These are phyloP conservation scores for Grallaria varia DNA, from an alignment of 2,113 vertebrate genomes.

Conservation along the genomic window DNA sequence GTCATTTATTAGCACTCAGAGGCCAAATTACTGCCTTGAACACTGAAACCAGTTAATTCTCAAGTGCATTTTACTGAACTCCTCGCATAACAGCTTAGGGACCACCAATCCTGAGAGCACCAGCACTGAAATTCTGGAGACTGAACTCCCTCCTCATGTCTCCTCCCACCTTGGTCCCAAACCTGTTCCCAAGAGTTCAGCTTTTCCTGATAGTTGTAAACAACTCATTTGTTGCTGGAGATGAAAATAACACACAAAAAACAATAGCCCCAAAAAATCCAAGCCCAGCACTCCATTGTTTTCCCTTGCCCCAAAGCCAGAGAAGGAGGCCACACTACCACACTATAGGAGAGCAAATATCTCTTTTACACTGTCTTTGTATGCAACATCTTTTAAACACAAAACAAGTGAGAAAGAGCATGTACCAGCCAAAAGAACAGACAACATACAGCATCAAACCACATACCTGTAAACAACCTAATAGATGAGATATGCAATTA, in stretches of 20 bases:
- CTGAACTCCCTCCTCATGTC: neutral
- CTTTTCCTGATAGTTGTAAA: neutral
- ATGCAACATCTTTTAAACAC: neutral
- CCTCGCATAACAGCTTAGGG: neutral
- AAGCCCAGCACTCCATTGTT: neutral
- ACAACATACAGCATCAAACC: neutral
- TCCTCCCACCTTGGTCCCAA: neutral
- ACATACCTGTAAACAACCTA: neutral
- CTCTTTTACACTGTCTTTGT: neutral
- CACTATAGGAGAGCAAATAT: neutral
- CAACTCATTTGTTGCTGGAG: neutral
- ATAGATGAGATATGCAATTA: neutral
- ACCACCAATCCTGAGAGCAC: neutral
- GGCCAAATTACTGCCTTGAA: neutral
- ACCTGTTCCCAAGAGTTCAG: neutral
- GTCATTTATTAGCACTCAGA: neutral
- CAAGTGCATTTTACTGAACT: neutral
- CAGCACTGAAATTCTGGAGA: neutral
- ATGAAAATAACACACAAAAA: neutral
- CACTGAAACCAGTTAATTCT: neutral
- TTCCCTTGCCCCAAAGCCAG: rapidly evolving
- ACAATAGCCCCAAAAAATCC: rapidly evolving
- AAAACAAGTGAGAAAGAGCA: neutral
- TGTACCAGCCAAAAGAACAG: neutral
- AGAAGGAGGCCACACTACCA: rapidly evolving